phyloP scores from a whole-genome alignment of 2,888 invertebrate species.

The Tipula helvola region DNA sequence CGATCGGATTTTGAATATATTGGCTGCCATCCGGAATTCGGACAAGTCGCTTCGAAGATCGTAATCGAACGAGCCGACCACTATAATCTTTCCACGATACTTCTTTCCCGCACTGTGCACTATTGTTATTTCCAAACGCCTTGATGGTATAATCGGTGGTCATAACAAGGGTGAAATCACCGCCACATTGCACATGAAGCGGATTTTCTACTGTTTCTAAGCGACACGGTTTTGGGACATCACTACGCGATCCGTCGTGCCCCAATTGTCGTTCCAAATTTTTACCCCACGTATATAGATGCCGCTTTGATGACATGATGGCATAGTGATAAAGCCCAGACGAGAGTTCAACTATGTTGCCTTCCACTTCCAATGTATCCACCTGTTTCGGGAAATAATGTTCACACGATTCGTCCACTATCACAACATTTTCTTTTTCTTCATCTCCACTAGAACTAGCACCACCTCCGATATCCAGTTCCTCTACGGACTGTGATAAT shows the following conservation, averaged over 20 bases:
- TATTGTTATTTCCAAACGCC: slow-evolving; percentile 35
- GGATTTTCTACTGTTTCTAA: slow-evolving; percentile 31
- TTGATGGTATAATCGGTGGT: slow-evolving; percentile 31
- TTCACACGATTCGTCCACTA: slow-evolving; percentile 22
- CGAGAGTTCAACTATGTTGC: slow-evolving; percentile 37
- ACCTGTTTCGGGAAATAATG: slow-evolving; percentile 50
- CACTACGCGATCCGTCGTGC: slow-evolving; percentile 31
- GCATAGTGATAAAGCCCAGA: slow-evolving; percentile 78
- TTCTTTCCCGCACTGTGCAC: slow-evolving; percentile 35
- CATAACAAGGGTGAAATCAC: slow-evolving; percentile 36
- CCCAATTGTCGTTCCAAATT: slow-evolving; percentile 86
- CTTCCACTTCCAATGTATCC: slow-evolving; percentile 48
- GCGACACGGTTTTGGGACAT: slow-evolving; percentile 28
- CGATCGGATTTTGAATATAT: slow-evolving; percentile 32
- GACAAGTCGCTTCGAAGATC: slow-evolving; percentile 33
- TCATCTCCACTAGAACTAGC: slow-evolving; percentile 15
- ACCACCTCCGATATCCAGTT: slow-evolving; percentile 14
- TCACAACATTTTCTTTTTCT: slow-evolving; percentile 25
- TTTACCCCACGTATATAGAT: slow-evolving; percentile 73
- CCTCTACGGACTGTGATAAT: background rate
- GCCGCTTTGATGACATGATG: slow-evolving; percentile 54
- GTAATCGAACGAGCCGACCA: slow-evolving; percentile 30
- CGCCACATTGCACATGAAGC: slow-evolving; percentile 34
- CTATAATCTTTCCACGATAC: slow-evolving; percentile 29
- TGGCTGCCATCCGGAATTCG: slow-evolving; percentile 31